Evolutionary conservation across 1,140 invertebrate genomes (phyloP).

Genomic region (Rhagoletis pomonella): DNA sequence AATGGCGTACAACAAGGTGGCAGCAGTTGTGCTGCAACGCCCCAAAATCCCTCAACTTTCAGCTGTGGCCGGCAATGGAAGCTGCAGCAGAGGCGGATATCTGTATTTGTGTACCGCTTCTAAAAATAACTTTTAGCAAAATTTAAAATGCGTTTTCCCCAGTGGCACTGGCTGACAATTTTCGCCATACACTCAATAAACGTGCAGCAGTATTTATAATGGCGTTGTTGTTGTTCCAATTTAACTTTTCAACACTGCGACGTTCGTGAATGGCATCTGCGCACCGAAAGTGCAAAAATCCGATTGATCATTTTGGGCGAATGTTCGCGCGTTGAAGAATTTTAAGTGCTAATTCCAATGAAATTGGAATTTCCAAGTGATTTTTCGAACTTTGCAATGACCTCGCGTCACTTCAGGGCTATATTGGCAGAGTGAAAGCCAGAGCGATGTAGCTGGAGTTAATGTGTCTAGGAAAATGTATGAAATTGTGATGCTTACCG

Average conservation of each 20-base stretch:
- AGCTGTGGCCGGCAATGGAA: background rate
- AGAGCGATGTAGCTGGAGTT: no score
- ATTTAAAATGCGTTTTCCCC: constrained; percentile 52
- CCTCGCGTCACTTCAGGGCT: background rate
- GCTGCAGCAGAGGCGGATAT: background rate
- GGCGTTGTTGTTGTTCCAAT: background rate
- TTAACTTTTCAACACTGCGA: background rate
- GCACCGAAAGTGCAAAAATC: constrained; percentile 56
- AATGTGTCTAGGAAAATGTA: no score
- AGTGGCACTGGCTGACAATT: constrained; percentile 38
- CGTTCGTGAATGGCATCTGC: constrained; percentile 34
- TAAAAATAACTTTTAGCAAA: constrained; percentile 30
- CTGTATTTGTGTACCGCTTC: background rate
- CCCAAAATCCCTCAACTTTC: background rate
- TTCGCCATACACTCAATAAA: constrained; percentile 21
- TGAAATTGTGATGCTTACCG: no score
- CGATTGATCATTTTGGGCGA: constrained; percentile 56
- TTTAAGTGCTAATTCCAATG: constrained; percentile 58
- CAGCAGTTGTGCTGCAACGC: constrained; percentile 2
- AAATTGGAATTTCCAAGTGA: constrained; percentile 55
- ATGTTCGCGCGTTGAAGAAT: constrained; percentile 53
- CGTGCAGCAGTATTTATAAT: background rate
- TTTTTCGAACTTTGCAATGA: constrained; percentile 47
- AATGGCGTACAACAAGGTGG: constrained; percentile 21
- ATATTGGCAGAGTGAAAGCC: background rate